Base-by-base conservation (phyloP, 2,888 invertebrate species). In the Eumerus sabulonum region DNA sequence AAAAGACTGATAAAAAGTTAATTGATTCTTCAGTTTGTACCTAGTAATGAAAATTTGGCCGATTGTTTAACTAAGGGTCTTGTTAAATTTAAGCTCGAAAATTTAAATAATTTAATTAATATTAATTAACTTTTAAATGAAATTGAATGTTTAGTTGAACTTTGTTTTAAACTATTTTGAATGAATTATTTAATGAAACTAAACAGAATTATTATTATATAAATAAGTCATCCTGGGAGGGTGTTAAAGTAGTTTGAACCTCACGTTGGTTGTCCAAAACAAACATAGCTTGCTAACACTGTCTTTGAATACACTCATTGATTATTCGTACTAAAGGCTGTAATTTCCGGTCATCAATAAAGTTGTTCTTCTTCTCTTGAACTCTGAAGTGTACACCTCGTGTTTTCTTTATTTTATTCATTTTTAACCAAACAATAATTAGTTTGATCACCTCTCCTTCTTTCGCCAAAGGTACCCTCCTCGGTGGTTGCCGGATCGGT, bases 41-140 rank as follows among this genome's bases (percentile, higher is more conserved):
- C 54, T 40, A 40, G 17, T 40, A 54, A 36, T 38, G 54, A 40
- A 54, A 51, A 51, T 13, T 45, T 45, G 16, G 45, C 45, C 2
- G 45, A 45, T 51, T 51, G 51, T 35, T 51, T 51, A 51, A 51
- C 51, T n/a, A 51, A 51, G 35, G n/a, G 35, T 35, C 35, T 51
- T 35, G 51, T 51, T n/a, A 51, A 51, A 51, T 51, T 13, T 51
- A 35, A 51, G 14, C 51, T 51, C 35, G 51, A 51, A 51, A 51
- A 51, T 51, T 16, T 18, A 16, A 51, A 51, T 35, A 51, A 51
- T n/a, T 51, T 51, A 51, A 35, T 51, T 12, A 14, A 48, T 11
- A 9, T 48, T 19, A 18, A 48, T 18, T 48, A 48, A 48, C 18
- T 18, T 48, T 40, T 40, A 11, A n/a, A 40, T 40, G 40, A 11